Evolutionary conservation across 2,797 vertebrate species (phyloP), one percentile per base, ranked within the genome.

Genomic region (Adrianichthys oophorus): DNA sequence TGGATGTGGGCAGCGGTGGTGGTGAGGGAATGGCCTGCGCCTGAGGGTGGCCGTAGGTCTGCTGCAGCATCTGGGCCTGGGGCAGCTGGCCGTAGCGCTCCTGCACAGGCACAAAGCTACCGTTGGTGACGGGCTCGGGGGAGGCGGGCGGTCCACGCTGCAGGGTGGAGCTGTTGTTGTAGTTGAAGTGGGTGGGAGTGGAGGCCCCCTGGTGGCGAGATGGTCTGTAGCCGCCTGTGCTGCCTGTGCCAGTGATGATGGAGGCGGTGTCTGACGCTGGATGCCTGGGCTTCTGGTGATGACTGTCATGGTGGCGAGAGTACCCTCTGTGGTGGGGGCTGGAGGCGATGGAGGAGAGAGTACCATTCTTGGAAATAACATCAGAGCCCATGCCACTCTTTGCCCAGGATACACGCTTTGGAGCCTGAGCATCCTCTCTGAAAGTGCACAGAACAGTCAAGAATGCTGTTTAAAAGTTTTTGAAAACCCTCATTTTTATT

Each of bases 391-490:
- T 91, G 42, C 89, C 90, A 0, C 90, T 92, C 81, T 95, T 94
- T 0, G 92, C 89, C 97, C 96, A 98, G 2, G 94, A 90, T 0
- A 95, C 91, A 0, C 94, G 94, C 73, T 95, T 96, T 2, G 97
- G 97, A 1, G 96, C 95, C 42, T 93, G 89, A 2, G 96, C 96
- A 0, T 98, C 97, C 68, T 98, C 97, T 87, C 97, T 98, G 87
- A 4, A 60, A 10, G 54, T 5, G 37, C 41, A 42, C 0, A n/a
- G 15, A 17, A 44, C 6, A 17, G 16, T n/a, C 16, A 44, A 1
- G 17, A 16, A 6, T 44, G 42, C 16, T 7, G 2, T 5, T 3
- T 44, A 17, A 15, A 15, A 1, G 15, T n/a, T 42, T 42, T n/a
- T 7, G 2, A 44, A 17, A 7, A 44, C 8, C 7, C 8, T 1